phyloP scores from a whole-genome alignment of 2,888 invertebrate species.

The Agrochola macilenta region DNA sequence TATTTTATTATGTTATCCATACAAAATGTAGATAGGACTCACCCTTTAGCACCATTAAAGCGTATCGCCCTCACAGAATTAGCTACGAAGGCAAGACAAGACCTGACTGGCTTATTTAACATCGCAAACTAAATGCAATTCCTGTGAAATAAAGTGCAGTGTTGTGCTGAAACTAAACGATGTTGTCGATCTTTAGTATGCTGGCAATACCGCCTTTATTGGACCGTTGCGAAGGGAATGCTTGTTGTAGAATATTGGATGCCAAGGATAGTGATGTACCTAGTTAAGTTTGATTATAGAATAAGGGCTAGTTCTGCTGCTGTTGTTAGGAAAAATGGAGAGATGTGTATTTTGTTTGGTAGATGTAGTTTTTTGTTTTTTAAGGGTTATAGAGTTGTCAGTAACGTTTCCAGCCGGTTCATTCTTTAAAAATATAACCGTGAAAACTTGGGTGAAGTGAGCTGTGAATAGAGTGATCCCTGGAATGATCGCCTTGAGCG shows the following conservation, averaged over 20 bases:
- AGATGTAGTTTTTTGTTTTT: no score
- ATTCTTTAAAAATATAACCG: no score
- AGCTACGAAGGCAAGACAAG: slow-evolving; percentile 23
- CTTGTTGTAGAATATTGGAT: slow-evolving; percentile 52
- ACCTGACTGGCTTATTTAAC: slow-evolving; percentile 53
- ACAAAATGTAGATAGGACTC: neutral
- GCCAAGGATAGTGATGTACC: neutral
- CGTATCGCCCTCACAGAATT: slow-evolving; percentile 19
- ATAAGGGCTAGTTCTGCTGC: neutral
- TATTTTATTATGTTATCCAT: neutral
- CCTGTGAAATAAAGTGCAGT: slow-evolving; percentile 44
- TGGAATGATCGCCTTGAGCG: no score
- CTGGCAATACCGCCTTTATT: slow-evolving; percentile 38
- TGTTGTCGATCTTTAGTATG: slow-evolving; percentile 46
- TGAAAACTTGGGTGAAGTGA: no score
- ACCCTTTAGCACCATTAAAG: slow-evolving; percentile 14
- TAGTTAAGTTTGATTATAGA: slow-evolving; percentile 14
- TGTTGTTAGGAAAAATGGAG: neutral
- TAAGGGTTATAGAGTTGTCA: no score
- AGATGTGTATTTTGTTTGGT: neutral
- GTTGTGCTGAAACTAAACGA: slow-evolving; percentile 46
- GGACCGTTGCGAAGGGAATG: slow-evolving; percentile 16
- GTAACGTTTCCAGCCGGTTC: no score
- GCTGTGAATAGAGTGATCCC: no score
- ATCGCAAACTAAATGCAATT: slow-evolving; percentile 39